These are phyloP conservation scores for Bombylius discolor DNA, from an alignment of 2,888 invertebrate genomes.

Conservation along the genomic window DNA sequence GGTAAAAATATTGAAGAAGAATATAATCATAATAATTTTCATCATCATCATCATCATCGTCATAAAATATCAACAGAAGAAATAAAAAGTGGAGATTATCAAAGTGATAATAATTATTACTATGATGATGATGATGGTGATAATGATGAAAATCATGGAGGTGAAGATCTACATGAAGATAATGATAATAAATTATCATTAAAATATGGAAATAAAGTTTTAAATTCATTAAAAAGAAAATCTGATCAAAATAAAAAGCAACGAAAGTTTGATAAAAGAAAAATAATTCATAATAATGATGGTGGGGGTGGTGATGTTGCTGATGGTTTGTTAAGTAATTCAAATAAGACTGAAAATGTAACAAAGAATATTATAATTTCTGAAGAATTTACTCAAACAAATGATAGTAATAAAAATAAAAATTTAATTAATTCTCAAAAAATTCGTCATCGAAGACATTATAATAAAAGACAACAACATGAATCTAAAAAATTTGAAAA, in stretches of 20 bases:
- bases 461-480: conserved; percentile 4
- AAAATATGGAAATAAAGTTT: too few relatives aligned
- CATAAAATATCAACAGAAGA: too few relatives aligned
- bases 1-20: conserved; percentile 12
- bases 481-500: conserved; percentile 24
- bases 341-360: conserved; percentile 8
- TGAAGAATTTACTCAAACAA: conserved; percentile 14
- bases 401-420: not conserved
- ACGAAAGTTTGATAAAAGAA: too few relatives aligned
- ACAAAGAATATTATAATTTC: conserved; percentile 10
- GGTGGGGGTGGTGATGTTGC: too few relatives aligned
- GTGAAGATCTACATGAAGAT: conserved; percentile 25
- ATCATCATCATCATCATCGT: conserved; percentile 6
- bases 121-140: conserved; percentile 15
- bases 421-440: too few relatives aligned
- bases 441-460: conserved; percentile 7
- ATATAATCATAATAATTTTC: conserved; percentile 15
- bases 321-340: too few relatives aligned
- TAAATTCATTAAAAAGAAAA: too few relatives aligned
- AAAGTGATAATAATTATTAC: conserved; percentile 7
- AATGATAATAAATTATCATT: not conserved
- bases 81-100: too few relatives aligned
- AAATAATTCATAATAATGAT: too few relatives aligned
- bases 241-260: too few relatives aligned
- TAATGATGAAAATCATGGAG: conserved; percentile 28